Evolutionary conservation across 2,113 vertebrate species (phyloP).

Genomic region (Tetrao urogallus): DNA sequence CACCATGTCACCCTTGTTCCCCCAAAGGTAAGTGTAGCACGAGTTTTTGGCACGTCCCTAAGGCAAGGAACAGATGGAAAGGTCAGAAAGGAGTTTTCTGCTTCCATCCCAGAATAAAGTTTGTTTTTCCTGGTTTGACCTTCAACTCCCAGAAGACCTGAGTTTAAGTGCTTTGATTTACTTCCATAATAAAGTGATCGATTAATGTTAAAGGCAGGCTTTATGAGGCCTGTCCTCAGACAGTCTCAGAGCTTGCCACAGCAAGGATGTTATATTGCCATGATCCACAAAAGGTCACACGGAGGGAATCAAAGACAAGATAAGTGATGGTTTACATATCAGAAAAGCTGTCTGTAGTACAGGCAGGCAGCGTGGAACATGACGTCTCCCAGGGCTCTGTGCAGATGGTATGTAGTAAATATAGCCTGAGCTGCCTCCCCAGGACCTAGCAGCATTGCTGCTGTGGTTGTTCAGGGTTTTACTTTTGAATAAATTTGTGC

Average conservation of each 20-base stretch:
- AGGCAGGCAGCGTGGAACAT: conserved; percentile 50
- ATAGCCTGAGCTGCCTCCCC: conserved; percentile 34
- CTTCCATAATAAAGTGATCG: conserved; percentile 69
- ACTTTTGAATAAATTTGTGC: conserved; percentile 19
- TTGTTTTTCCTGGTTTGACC: conserved; percentile 59
- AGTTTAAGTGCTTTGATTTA: conserved; percentile 72
- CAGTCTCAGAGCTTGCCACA: background rate
- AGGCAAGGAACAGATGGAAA: background rate
- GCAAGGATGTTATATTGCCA: conserved; percentile 62
- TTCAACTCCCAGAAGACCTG: conserved; percentile 61
- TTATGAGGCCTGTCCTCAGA: conserved; percentile 68
- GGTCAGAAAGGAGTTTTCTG: conserved; percentile 12
- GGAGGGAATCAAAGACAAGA: conserved; percentile 70
- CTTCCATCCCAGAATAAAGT: conserved; percentile 54
- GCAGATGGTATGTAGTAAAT: conserved; percentile 69
- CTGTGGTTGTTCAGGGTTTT: conserved; percentile 17
- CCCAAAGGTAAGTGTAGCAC: background rate
- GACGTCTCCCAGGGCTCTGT: conserved; percentile 43
- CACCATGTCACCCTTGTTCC: accelerated
- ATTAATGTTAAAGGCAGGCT: conserved; percentile 71
- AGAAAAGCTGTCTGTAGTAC: conserved; percentile 40
- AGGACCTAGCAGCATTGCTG: background rate
- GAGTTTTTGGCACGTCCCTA: background rate
- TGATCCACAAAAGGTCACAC: conserved; percentile 65
- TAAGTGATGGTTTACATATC: conserved; percentile 69